Percentiles rank a stretch among this genome's conserved stretches.
Evolutionary conservation across 2,888 invertebrate species (phyloP).

Genomic region (Campoplex nolae): DNA sequence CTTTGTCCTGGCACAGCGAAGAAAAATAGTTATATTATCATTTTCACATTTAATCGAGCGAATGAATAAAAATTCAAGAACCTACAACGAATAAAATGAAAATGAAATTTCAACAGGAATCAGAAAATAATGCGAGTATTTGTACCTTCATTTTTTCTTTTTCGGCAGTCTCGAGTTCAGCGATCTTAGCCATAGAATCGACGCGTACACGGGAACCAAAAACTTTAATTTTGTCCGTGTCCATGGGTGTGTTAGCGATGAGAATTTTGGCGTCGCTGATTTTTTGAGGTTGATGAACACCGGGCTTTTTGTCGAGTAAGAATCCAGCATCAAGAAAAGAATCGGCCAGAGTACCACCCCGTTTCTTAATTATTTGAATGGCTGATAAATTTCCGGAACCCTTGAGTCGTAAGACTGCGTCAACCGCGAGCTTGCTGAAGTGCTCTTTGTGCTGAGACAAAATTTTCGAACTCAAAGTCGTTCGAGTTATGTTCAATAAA

Average conservation of each 20-base stretch:
- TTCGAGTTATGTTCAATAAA: constrained; percentile 97
- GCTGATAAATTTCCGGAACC: constrained; percentile 98
- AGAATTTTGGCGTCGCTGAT: constrained; percentile 98
- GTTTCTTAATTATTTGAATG: constrained; percentile 99
- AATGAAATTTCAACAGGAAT: not conserved
- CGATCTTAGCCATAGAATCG: constrained; percentile 97
- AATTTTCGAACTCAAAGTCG: constrained; percentile 99
- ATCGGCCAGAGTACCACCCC: constrained; percentile 96
- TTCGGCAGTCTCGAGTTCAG: constrained; percentile 98
- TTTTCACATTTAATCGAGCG: not conserved
- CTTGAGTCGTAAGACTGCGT: constrained; percentile 97
- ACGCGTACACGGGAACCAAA: constrained; percentile 98
- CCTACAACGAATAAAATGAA: not conserved
- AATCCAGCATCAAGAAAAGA: constrained; percentile 99
- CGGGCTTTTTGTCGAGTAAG: constrained; percentile 97
- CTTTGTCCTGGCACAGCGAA: constrained; percentile 90
- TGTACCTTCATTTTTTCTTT: constrained; percentile 98
- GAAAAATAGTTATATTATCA: not conserved
- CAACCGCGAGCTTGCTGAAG: constrained; percentile 97
- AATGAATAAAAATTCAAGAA: not conserved
- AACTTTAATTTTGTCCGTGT: constrained; percentile 99
- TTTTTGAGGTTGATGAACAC: constrained; percentile 98
- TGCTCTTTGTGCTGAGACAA: constrained; percentile 98
- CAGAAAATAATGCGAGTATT: not conserved
- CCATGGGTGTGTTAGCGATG: constrained; percentile 99